Percentiles rank a stretch among this genome's conserved stretches.
Evolutionary conservation across 2,888 invertebrate species (phyloP).

Genomic region (Ypsolopha sequella): DNA sequence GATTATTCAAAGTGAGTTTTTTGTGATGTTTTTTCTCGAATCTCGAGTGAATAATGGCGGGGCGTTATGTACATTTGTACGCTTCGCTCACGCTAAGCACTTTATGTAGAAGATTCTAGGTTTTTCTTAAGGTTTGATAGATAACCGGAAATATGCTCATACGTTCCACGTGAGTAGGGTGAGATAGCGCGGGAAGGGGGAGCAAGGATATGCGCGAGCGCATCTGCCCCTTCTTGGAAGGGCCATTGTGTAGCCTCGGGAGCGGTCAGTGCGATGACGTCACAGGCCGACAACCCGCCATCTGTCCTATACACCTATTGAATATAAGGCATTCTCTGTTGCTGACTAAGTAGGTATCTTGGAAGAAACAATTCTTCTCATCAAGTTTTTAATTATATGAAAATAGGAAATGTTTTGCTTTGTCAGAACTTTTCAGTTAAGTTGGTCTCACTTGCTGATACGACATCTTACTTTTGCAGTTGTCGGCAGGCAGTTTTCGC

Average conservation of each 20-base stretch:
- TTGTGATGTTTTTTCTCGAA: constrained; percentile 15
- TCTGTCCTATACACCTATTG: constrained; percentile 21
- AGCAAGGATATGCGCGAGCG: constrained; percentile 28
- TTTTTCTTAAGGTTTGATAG: background rate
- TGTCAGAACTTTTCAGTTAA: no score
- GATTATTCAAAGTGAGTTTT: constrained; percentile 49
- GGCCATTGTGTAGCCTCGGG: constrained; percentile 58
- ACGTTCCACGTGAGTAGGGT: constrained; percentile 13
- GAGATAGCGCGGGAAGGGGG: constrained; percentile 13
- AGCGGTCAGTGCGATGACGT: constrained; percentile 67
- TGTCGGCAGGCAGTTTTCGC: background rate
- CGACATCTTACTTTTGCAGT: no score
- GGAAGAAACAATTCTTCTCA: background rate
- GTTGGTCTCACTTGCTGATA: no score
- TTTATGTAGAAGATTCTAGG: background rate
- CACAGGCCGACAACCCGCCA: constrained; percentile 66
- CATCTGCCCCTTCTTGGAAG: constrained; percentile 68
- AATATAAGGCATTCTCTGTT: constrained; percentile 1
- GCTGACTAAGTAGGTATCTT: background rate
- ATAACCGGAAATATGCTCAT: background rate
- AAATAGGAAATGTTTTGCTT: no score
- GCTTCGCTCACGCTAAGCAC: constrained; percentile 15
- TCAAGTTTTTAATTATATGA: no score
- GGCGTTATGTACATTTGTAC: background rate
- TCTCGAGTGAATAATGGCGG: background rate